Evolutionary conservation across 2,888 invertebrate species (phyloP).

Genomic region (Epicampocera succincta): DNA sequence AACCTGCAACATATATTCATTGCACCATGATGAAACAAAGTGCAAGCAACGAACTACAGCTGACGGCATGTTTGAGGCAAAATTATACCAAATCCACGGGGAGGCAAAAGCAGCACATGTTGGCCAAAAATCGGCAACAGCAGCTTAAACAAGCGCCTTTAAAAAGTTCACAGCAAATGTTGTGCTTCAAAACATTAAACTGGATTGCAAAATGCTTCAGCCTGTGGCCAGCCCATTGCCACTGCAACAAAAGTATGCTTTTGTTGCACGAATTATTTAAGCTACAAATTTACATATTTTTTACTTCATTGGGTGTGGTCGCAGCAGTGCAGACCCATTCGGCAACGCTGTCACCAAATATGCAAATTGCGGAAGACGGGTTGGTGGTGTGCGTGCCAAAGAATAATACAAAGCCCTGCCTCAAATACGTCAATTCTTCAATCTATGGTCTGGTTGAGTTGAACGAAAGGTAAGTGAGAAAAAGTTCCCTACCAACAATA

Average conservation of each 20-base stretch:
- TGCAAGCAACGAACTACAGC: slow-evolving; percentile 20
- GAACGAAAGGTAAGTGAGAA: slow-evolving; percentile 52
- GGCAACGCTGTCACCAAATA: slow-evolving; percentile 8
- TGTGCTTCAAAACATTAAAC: neutral
- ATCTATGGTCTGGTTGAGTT: slow-evolving; percentile 57
- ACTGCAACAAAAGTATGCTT: neutral
- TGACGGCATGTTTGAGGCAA: slow-evolving; percentile 1
- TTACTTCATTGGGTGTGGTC: neutral
- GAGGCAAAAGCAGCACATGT: slow-evolving; percentile 14
- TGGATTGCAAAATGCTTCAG: neutral
- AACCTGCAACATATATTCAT: neutral
- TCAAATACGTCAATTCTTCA: slow-evolving; percentile 56
- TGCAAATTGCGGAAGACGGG: neutral
- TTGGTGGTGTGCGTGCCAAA: slow-evolving; percentile 54
- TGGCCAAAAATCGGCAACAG: slow-evolving; percentile 5
- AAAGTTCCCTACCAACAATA: too few relatives aligned
- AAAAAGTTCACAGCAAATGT: neutral
- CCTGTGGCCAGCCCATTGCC: neutral
- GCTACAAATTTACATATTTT: neutral
- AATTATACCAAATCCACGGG: slow-evolving; percentile 23
- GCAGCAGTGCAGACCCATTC: slow-evolving; percentile 8
- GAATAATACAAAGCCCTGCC: slow-evolving; percentile 31
- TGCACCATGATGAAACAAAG: slow-evolving; percentile 19
- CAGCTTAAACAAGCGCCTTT: neutral
- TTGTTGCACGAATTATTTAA: slow-evolving; percentile 23